These are phyloP conservation scores for Drosophila orena DNA, from an alignment of 1,140 invertebrate genomes.

Conservation along the genomic window DNA sequence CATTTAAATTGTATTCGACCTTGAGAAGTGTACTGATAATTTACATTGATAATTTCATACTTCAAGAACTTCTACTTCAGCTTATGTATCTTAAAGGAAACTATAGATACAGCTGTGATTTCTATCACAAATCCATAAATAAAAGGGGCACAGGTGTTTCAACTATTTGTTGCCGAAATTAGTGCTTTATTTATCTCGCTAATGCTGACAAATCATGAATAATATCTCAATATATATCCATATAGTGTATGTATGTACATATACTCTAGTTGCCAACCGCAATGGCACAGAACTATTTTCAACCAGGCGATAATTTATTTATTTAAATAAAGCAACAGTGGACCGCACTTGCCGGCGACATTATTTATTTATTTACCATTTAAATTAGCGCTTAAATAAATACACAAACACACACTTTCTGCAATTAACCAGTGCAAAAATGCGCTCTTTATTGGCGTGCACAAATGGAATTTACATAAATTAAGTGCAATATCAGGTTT, in stretches of 20 bases:
- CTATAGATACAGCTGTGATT: too few relatives aligned
- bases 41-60: too few relatives aligned
- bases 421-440: slow-evolving; percentile 35
- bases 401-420: slow-evolving; percentile 43
- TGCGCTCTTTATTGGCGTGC: slow-evolving; percentile 22
- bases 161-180: slow-evolving; percentile 2
- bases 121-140: neutral
- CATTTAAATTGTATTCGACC: neutral
- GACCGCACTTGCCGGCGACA: slow-evolving; percentile 19
- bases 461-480: slow-evolving; percentile 62
- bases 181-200: slow-evolving; percentile 7
- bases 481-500: slow-evolving; percentile 43
- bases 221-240: slow-evolving; percentile 6
- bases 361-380: slow-evolving; percentile 62
- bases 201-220: slow-evolving; percentile 5
- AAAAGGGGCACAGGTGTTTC: neutral
- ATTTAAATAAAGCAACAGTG: slow-evolving; percentile 28
- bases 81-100: too few relatives aligned
- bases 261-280: slow-evolving; percentile 17
- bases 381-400: slow-evolving; percentile 60
- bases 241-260: too few relatives aligned
- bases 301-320: slow-evolving; percentile 51
- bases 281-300: slow-evolving; percentile 22
- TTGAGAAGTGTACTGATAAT: slow-evolving; percentile 4
- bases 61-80: too few relatives aligned